Base-by-base conservation (phyloP, 2,797 vertebrate genomes). In the Garrulus glandarius region DNA sequence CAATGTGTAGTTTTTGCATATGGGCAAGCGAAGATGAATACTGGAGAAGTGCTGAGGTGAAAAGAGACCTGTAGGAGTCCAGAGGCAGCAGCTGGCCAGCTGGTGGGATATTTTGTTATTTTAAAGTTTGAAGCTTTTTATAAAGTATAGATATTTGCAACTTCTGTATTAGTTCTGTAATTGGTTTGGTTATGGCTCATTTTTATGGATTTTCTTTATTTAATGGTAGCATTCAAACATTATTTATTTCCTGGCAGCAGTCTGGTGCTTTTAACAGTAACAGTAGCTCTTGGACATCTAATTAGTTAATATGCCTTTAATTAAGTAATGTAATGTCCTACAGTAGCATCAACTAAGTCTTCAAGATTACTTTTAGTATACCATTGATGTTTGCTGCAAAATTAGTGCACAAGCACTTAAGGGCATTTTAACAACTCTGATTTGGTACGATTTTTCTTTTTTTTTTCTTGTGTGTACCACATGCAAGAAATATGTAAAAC, bases 101-200 rank as follows among this genome's bases (percentile, higher is more conserved):
- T 39, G 41, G 17, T 84, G 26, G 12, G 13, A 14, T 59, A 36
- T 89, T 68, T 63, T 47, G 8, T 61, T 72, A 34, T 30, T 92
- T 79, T 87, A 21, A n/a, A 22, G 30, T 89, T 52, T 77, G 11
- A 78, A 71, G 30, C 17, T 47, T 93, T 92, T 95, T 47, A 49
- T 89, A 8, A 80, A 50, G 5, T 55, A 59, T 1, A 47, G 30
- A 8, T 81, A 55, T 12, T 76, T 72, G 39, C 18, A 61, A 10
- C 41, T 57, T 68, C 53, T 13, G 2, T 57, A 21, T 60, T 68
- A 47, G 23, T 86, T 88, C 8, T 26, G 24, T 87, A n/a, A 1
- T 64, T 93, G 19, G 3, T 84, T 89, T 74, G 30, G 22, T 71
- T 85, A 15, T 61, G 26, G 52, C 50, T 88, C 3, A 27, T 72